These are phyloP conservation scores for Hemicordylus capensis DNA, from an alignment of 2,113 vertebrate species.

Conservation along the genomic window DNA sequence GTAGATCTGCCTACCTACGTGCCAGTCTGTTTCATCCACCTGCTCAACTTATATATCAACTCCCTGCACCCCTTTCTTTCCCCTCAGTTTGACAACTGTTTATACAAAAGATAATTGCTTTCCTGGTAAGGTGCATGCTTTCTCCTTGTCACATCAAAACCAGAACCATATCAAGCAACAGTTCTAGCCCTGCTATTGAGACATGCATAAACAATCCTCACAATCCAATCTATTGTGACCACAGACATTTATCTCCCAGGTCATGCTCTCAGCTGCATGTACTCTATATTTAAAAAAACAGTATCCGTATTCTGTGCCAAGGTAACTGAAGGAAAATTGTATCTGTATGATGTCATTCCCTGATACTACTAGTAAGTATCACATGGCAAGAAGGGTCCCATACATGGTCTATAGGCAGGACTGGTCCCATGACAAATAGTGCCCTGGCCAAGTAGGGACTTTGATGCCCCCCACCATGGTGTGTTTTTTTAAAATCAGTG, in stretches of 20 bases:
- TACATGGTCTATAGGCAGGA: too few species aligned
- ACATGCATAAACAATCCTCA: neutral
- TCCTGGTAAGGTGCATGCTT: neutral
- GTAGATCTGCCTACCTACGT: too few species aligned
- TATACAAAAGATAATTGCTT: neutral
- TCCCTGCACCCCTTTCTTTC: neutral
- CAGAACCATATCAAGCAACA: neutral
- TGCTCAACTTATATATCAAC: too few species aligned
- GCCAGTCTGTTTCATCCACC: too few species aligned
- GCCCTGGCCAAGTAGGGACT: too few species aligned
- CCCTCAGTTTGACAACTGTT: neutral
- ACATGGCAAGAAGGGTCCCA: too few species aligned
- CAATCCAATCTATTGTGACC: neutral
- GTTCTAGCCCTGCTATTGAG: neutral
- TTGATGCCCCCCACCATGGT: too few species aligned
- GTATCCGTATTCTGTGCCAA: neutral
- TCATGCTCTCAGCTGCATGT: neutral
- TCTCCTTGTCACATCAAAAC: neutral
- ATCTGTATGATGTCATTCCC: too few species aligned
- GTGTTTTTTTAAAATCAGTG: too few species aligned
- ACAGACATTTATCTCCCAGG: neutral
- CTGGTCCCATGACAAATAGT: too few species aligned
- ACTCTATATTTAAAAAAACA: too few species aligned
- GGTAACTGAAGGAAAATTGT: neutral
- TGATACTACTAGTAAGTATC: too few species aligned